Evolutionary conservation across 2,113 vertebrate genomes (phyloP), one percentile per base, ranked within the genome.

Genomic region (Synchiropus splendidus): DNA sequence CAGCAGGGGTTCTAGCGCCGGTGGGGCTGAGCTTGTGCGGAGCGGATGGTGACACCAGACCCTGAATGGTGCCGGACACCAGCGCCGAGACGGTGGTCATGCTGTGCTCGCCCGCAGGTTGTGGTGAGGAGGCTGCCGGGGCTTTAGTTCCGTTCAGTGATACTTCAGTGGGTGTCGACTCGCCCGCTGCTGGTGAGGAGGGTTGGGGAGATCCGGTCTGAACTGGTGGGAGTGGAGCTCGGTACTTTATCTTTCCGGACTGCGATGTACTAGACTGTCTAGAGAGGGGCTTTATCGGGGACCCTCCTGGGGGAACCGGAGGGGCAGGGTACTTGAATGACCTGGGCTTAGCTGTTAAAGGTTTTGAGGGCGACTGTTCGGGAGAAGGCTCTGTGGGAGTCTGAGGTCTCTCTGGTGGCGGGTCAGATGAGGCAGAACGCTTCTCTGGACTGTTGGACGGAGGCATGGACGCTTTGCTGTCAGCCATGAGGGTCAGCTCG

Each of bases 261-360:
- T 49, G 48, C 32, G 48, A 31, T 2, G 31, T 12, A 14, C 5
- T 10, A 13, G 48, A 13, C 33, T 43, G 48, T 10, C 42, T 41
- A 42, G 2, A 1, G 65, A 39, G 6, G 36, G 48, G 12, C 13
- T 63, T 48, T 9, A 18, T 1, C 18, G 50, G 2, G 13, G 61
- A 18, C 30, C 12, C 11, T 39, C 17, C 41, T 2, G 64, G 42
- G 31, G 77, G 71, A 16, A 63, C 6, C 4, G 68, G 60, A 42
- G 72, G 72, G 1, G 72, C 66, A 5, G 54, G 64, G 6, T 37
- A 64, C 36, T 77, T 80, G 35, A 78, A 1, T 32, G 74, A 76
- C 40, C 32, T 70, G 11, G 47, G 53, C 49, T 47, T 78, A 5
- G 59, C 44, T 16, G 45, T 1, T 6, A 58, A 15, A 4, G 43